Evolutionary conservation across 2,797 vertebrate genomes (phyloP).

Genomic region (Heliangelus exortis): DNA sequence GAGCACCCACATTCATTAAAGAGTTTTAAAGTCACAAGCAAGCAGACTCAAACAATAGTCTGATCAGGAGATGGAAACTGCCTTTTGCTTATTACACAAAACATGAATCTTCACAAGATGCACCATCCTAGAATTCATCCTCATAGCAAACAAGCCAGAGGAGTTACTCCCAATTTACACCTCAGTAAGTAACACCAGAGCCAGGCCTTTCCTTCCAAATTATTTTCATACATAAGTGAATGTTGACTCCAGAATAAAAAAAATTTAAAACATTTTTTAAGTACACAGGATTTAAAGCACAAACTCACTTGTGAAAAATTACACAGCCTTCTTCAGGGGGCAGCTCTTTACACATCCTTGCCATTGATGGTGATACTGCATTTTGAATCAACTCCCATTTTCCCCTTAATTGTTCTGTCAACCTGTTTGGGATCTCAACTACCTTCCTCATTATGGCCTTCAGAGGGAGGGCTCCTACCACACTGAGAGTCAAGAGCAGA

Average conservation of each 20-base stretch:
- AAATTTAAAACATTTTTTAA: background rate
- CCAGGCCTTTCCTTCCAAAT: background rate
- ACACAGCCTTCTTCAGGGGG: background rate
- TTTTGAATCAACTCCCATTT: constrained; percentile 63
- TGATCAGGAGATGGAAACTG: background rate
- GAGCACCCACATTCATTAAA: accelerated
- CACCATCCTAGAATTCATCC: background rate
- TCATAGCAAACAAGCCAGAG: background rate
- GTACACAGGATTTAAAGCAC: background rate
- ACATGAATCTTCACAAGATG: background rate
- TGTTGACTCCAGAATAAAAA: background rate
- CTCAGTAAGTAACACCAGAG: background rate
- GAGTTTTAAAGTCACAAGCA: background rate
- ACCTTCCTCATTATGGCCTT: constrained; percentile 89
- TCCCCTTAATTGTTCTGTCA: constrained; percentile 78
- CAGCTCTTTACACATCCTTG: background rate
- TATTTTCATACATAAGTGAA: background rate
- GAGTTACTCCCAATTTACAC: background rate
- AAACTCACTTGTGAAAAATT: background rate
- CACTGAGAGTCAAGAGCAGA: constrained; percentile 89
- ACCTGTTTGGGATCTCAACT: constrained; percentile 80
- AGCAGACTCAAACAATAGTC: background rate
- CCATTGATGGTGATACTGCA: background rate
- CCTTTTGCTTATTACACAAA: background rate
- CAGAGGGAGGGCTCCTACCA: constrained; percentile 85